Evolutionary conservation across 2,888 invertebrate genomes (phyloP).

Genomic region (Tromatobia lineatoria): DNA sequence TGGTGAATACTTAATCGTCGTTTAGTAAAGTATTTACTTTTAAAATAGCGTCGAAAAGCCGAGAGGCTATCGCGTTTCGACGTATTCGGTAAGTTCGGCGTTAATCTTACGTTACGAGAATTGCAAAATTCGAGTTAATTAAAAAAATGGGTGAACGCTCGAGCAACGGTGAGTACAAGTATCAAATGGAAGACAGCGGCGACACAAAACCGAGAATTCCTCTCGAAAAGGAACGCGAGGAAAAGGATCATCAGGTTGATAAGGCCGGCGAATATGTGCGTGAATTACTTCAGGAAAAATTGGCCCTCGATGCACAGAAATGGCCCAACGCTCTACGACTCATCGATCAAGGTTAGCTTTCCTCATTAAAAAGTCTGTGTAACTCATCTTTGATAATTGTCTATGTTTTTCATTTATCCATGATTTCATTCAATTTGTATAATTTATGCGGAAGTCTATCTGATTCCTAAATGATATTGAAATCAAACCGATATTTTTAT

Average conservation of each 20-base stretch:
- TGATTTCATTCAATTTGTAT: neutral
- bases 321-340: slow-evolving; percentile 90
- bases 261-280: slow-evolving; percentile 93
- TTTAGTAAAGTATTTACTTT: slow-evolving; percentile 1
- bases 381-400: neutral
- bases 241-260: slow-evolving; percentile 88
- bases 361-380: neutral
- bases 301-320: slow-evolving; percentile 88
- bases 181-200: slow-evolving; percentile 77
- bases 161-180: slow-evolving; percentile 82
- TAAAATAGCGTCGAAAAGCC: neutral
- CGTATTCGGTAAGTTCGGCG: neutral
- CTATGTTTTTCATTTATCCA: neutral
- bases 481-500: neutral
- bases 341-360: slow-evolving; percentile 90
- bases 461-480: neutral
- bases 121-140: slow-evolving; percentile 52
- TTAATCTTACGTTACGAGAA: slow-evolving; percentile 3
- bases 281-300: slow-evolving; percentile 91
- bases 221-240: slow-evolving; percentile 86
- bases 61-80: no score
- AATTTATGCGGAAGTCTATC: neutral
- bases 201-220: slow-evolving; percentile 75
- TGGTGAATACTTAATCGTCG: slow-evolving; percentile 12
- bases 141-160: slow-evolving; percentile 79